A percentile compares a stretch with the other conserved stretches of the same genome.
These are phyloP conservation scores for Uromys caudimaculatus DNA, from an alignment of 2,797 vertebrate genomes.

Conservation along the genomic window DNA sequence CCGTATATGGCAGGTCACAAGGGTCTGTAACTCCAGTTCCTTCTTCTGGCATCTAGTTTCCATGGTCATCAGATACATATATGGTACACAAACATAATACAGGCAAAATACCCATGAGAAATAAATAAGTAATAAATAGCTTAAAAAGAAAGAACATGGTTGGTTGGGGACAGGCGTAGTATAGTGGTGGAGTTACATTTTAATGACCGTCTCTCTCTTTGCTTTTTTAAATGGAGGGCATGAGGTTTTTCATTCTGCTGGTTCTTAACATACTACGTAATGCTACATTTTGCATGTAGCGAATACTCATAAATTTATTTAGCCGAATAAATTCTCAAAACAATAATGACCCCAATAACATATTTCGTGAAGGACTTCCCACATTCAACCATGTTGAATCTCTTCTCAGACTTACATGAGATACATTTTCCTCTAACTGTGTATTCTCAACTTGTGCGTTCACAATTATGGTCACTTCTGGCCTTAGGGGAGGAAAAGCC, in stretches of 20 bases:
- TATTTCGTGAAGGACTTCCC: background rate
- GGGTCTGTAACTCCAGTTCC: background rate
- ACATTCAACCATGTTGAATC: background rate
- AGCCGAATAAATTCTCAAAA: conserved; percentile 6
- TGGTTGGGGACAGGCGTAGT: background rate
- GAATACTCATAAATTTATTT: background rate
- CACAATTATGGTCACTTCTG: background rate
- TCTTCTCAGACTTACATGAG: background rate
- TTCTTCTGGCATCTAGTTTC: background rate
- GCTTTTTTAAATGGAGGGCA: background rate
- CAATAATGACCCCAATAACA: background rate
- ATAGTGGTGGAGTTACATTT: background rate
- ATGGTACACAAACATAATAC: background rate
- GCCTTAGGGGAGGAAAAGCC: background rate
- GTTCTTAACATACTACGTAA: background rate
- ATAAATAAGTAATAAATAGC: too few relatives aligned
- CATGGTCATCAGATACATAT: background rate
- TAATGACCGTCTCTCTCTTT: background rate
- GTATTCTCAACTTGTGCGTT: background rate
- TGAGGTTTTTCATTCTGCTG: background rate
- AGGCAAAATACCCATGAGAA: background rate
- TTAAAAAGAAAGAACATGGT: background rate
- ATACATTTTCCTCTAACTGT: background rate
- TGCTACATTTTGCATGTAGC: background rate
- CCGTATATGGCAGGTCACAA: background rate